These are phyloP conservation scores for Fistularia commersonii DNA, from an alignment of 2,797 vertebrate genomes.

Conservation along the genomic window DNA sequence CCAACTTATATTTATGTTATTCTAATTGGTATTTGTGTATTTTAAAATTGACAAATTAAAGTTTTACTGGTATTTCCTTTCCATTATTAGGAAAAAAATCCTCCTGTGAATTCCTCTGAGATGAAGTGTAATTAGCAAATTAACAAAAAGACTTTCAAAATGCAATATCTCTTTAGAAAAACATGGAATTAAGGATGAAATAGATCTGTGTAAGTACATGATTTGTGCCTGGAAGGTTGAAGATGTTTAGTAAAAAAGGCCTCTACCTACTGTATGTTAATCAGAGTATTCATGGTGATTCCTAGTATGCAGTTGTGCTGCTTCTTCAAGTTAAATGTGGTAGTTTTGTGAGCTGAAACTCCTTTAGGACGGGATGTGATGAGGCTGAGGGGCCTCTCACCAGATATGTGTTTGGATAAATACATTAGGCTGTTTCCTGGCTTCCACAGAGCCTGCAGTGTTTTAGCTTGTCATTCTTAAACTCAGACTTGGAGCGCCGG, in stretches of 20 bases:
- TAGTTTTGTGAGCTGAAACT: conserved; percentile 20
- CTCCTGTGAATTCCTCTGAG: too few species aligned
- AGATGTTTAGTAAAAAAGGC: too few species aligned
- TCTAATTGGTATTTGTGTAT: background rate
- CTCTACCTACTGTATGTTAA: too few species aligned
- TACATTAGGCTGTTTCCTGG: conserved; percentile 71
- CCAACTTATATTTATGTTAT: too few species aligned
- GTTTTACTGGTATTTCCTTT: background rate
- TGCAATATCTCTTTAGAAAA: too few species aligned
- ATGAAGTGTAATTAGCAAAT: too few species aligned
- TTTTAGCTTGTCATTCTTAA: conserved; percentile 65
- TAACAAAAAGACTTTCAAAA: too few species aligned
- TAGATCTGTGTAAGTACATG: too few species aligned
- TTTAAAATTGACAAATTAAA: background rate
- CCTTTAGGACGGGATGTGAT: conserved; percentile 27
- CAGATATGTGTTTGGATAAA: conserved; percentile 74
- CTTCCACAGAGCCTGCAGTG: conserved; percentile 68
- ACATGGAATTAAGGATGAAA: too few species aligned
- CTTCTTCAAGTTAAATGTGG: background rate
- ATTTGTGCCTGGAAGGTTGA: too few species aligned
- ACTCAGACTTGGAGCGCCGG: conserved; percentile 51
- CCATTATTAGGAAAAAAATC: background rate
- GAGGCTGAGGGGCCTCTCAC: conserved; percentile 46
- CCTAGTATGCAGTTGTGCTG: background rate
- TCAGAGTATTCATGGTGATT: background rate